A percentile compares a stretch with the other conserved stretches of the same genome.
These are phyloP conservation scores for Gambelia wislizenii DNA, from an alignment of 2,797 vertebrate species.

Conservation along the genomic window DNA sequence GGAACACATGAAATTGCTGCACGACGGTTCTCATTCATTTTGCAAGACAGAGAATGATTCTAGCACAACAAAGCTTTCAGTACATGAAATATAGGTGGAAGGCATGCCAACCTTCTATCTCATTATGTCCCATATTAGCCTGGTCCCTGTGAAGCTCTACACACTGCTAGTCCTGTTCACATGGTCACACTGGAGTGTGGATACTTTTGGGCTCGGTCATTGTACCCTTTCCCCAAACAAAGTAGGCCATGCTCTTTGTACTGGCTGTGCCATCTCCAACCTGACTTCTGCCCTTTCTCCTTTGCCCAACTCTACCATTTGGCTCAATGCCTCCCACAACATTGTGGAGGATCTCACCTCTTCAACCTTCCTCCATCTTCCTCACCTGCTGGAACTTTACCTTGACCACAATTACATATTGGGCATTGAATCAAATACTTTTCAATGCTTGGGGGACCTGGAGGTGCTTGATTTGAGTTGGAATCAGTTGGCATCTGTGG, in stretches of 20 bases:
- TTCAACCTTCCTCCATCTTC: constrained; percentile 44
- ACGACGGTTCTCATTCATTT: neutral
- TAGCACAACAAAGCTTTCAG: neutral
- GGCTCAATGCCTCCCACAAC: constrained; percentile 57
- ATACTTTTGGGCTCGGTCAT: constrained; percentile 37
- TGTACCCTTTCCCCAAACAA: constrained; percentile 36
- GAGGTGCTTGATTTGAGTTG: constrained; percentile 49
- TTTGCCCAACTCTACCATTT: constrained; percentile 45
- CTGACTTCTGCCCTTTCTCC: constrained; percentile 19
- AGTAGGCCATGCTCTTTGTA: constrained; percentile 39
- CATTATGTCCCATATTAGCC: neutral
- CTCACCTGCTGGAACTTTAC: constrained; percentile 36
- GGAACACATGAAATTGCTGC: neutral
- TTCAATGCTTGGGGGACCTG: constrained; percentile 39
- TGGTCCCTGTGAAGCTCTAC: neutral
- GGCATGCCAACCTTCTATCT: too few relatives aligned
- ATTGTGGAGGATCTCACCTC: constrained; percentile 4
- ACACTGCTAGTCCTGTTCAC: neutral
- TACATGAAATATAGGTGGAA: neutral
- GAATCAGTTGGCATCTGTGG: constrained; percentile 45
- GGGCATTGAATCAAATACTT: constrained; percentile 25
- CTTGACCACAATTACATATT: constrained; percentile 49
- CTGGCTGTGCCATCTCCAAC: constrained; percentile 14
- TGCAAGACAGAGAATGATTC: neutral
- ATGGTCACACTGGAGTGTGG: neutral